phyloP scores from a whole-genome alignment of 2,888 invertebrate species.

The Tetragonisca angustula region DNA sequence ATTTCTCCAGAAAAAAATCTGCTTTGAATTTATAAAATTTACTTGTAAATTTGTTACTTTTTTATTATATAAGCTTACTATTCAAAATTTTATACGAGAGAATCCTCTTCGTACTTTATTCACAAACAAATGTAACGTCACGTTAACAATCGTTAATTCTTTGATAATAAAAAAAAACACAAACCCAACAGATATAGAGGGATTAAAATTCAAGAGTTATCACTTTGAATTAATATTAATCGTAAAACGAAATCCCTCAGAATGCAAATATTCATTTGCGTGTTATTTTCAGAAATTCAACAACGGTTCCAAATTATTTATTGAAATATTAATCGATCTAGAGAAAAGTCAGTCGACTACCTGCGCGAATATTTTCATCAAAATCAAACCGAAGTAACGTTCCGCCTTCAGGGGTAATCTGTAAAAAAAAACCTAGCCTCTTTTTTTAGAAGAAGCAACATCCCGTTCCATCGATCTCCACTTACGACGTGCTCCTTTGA shows the following conservation, averaged over 20 bases:
- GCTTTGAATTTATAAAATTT: too few species aligned
- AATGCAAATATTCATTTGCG: neutral
- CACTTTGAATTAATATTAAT: neutral
- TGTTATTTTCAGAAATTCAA: neutral
- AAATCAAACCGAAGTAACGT: neutral
- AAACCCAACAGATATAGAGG: neutral
- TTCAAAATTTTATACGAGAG: too few species aligned
- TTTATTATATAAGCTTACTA: too few species aligned
- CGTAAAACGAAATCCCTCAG: neutral
- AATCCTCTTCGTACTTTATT: too few species aligned
- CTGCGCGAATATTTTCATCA: neutral
- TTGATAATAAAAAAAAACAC: neutral
- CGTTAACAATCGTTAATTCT: too few species aligned
- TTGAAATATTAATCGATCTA: neutral
- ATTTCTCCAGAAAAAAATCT: too few species aligned
- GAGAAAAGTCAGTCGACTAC: too few species aligned
- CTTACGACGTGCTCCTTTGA: neutral
- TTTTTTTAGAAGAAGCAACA: neutral
- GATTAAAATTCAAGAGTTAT: neutral
- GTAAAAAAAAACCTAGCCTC: neutral
- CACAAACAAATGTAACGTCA: too few species aligned
- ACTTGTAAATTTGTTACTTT: too few species aligned
- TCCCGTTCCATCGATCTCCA: slow-evolving; percentile 1
- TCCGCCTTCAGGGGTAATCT: neutral
- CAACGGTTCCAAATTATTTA: neutral